phyloP scores from a whole-genome alignment of 1,140 invertebrate genomes.

The Maconellicoccus hirsutus region DNA sequence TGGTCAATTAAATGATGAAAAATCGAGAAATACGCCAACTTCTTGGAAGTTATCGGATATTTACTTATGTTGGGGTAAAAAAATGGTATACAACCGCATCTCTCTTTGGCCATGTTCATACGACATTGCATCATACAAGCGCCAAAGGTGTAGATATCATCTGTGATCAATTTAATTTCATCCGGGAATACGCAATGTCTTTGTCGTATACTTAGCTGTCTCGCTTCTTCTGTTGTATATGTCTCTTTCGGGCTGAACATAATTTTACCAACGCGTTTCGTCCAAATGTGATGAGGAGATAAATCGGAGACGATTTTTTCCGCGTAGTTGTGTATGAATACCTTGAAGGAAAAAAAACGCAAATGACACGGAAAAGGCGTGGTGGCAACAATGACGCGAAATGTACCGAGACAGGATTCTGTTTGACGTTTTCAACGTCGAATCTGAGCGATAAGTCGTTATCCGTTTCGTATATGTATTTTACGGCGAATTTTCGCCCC shows the following conservation, averaged over 20 bases:
- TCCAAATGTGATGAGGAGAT: conserved; percentile 54
- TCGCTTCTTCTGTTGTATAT: conserved; percentile 54
- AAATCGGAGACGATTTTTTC: conserved; percentile 52
- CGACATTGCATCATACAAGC: conserved; percentile 55
- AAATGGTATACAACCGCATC: conserved; percentile 52
- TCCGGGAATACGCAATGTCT: conserved; percentile 52
- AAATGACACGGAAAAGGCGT: not conserved
- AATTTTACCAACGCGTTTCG: conserved; percentile 45
- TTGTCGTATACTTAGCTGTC: conserved; percentile 50
- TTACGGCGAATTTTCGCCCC: conserved; percentile 26
- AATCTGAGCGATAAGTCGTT: conserved; percentile 47
- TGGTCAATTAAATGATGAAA: no score
- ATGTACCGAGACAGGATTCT: conserved; percentile 24
- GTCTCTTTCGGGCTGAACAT: conserved; percentile 56
- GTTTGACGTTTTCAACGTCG: conserved; percentile 33
- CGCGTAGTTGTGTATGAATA: conserved; percentile 52
- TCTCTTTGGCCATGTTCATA: conserved; percentile 44
- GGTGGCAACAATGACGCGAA: not conserved
- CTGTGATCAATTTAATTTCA: conserved; percentile 45
- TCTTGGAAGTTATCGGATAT: not conserved
- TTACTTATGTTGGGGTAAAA: conserved; percentile 42
- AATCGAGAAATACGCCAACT: no score
- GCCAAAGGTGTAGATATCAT: conserved; percentile 48
- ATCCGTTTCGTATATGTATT: conserved; percentile 49
- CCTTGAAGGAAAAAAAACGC: conserved; percentile 34